Evolutionary conservation across 1,140 invertebrate genomes (phyloP).

Genomic region (Drosophila sp.): DNA sequence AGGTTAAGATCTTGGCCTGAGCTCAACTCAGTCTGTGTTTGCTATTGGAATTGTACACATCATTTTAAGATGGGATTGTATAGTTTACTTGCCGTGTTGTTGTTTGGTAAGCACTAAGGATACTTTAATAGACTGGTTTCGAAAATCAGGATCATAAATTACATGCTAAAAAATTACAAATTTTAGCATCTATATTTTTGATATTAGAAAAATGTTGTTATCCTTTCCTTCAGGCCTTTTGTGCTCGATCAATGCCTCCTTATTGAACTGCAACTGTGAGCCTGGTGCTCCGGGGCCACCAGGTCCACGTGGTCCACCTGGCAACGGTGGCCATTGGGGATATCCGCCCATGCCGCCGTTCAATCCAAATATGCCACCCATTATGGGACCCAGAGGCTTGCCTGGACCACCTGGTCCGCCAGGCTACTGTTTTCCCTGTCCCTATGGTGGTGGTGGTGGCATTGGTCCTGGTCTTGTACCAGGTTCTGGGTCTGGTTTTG

Average conservation of each 20-base stretch:
- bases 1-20: background rate
- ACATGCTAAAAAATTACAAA: no score
- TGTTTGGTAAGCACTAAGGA: slow-evolving; percentile 47
- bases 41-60: slow-evolving; percentile 18
- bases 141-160: no score
- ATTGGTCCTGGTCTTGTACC: background rate
- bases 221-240: slow-evolving; percentile 47
- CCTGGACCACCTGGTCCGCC: slow-evolving; percentile 61
- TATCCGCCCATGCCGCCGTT: slow-evolving; percentile 31
- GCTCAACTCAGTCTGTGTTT: slow-evolving; percentile 42
- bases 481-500: slow-evolving; percentile 3
- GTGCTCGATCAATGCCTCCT: slow-evolving; percentile 31
- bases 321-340: slow-evolving; percentile 14
- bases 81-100: slow-evolving; percentile 28
- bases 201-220: background rate
- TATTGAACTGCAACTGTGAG: slow-evolving; percentile 68
- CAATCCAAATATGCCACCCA: background rate
- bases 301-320: slow-evolving; percentile 33
- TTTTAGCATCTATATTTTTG: no score
- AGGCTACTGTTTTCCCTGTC: slow-evolving; percentile 50
- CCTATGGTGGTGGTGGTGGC: slow-evolving; percentile 14
- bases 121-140: no score
- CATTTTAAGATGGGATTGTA: slow-evolving; percentile 40
- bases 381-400: slow-evolving; percentile 42
- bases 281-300: slow-evolving; percentile 52